phyloP scores from a whole-genome alignment of 1,140 invertebrate species.

The Sycophila sp. region DNA sequence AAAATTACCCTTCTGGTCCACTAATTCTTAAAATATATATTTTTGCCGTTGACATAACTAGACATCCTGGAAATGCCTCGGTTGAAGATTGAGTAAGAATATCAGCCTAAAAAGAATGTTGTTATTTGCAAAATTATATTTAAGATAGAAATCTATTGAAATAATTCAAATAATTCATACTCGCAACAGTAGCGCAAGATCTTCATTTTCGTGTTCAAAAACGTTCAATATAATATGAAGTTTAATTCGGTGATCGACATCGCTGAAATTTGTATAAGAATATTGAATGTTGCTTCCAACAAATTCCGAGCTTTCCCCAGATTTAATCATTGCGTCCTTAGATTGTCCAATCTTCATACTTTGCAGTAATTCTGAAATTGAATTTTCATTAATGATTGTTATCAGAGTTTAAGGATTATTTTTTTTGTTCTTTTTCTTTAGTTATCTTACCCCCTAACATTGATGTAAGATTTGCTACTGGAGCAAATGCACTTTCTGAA shows the following conservation, averaged over 20 bases:
- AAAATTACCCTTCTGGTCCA: slow-evolving; percentile 63
- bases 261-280: slow-evolving; percentile 68
- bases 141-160: not conserved
- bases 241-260: slow-evolving; percentile 70
- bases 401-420: too few species aligned
- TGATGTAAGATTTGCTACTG: slow-evolving; percentile 55
- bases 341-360: slow-evolving; percentile 57
- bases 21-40: slow-evolving; percentile 67
- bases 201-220: slow-evolving; percentile 69
- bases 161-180: slow-evolving; percentile 47
- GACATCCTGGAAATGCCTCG: slow-evolving; percentile 61
- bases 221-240: slow-evolving; percentile 68
- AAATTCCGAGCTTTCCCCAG: slow-evolving; percentile 46
- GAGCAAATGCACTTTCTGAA: slow-evolving; percentile 43
- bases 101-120: slow-evolving; percentile 51
- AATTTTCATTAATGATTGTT: too few species aligned
- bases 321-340: slow-evolving; percentile 45
- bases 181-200: slow-evolving; percentile 66
- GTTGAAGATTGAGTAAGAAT: slow-evolving; percentile 59
- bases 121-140: not conserved
- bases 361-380: slow-evolving; percentile 56
- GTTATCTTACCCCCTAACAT: slow-evolving; percentile 57
- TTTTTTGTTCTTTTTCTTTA: not conserved
- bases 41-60: slow-evolving; percentile 68
- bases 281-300: slow-evolving; percentile 61